Evolutionary conservation across 2,888 invertebrate genomes (phyloP).

Genomic region (Acleris literana): DNA sequence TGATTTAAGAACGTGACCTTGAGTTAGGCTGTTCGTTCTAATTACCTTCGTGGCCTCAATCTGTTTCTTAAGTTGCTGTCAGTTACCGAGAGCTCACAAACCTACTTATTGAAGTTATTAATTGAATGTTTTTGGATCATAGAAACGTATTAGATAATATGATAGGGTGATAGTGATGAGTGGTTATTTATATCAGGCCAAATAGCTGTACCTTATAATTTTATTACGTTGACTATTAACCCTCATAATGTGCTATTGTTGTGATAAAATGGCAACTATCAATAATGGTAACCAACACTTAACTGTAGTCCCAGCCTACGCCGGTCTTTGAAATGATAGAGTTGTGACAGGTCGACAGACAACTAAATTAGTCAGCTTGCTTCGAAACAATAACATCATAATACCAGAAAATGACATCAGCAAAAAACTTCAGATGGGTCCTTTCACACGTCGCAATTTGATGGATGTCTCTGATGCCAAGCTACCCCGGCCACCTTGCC

Average conservation of each 20-base stretch:
- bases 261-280: slow-evolving; percentile 15
- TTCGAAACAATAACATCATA: slow-evolving; percentile 22
- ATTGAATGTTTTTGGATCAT: too few relatives aligned
- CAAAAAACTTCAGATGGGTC: slow-evolving; percentile 29
- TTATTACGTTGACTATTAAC: neutral
- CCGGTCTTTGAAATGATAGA: slow-evolving; percentile 21
- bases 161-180: too few relatives aligned
- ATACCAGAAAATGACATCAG: slow-evolving; percentile 25
- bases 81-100: too few relatives aligned
- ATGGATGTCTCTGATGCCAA: slow-evolving; percentile 27
- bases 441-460: slow-evolving; percentile 31
- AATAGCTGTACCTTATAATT: neutral
- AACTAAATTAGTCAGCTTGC: slow-evolving; percentile 20
- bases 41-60: slow-evolving; percentile 22
- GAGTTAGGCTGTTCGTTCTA: slow-evolving; percentile 26
- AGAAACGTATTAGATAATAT: too few relatives aligned
- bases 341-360: slow-evolving; percentile 28
- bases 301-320: slow-evolving; percentile 26
- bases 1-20: slow-evolving; percentile 30
- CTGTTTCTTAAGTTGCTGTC: neutral
- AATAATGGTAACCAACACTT: slow-evolving; percentile 25
- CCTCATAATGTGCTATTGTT: slow-evolving; percentile 5
- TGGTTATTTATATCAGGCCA: too few relatives aligned
- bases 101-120: too few relatives aligned
- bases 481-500: slow-evolving; percentile 25